Conservation (phyloP, 37 sponge, comb jelly and placozoan species). For the Beroe forskalii region DNA sequence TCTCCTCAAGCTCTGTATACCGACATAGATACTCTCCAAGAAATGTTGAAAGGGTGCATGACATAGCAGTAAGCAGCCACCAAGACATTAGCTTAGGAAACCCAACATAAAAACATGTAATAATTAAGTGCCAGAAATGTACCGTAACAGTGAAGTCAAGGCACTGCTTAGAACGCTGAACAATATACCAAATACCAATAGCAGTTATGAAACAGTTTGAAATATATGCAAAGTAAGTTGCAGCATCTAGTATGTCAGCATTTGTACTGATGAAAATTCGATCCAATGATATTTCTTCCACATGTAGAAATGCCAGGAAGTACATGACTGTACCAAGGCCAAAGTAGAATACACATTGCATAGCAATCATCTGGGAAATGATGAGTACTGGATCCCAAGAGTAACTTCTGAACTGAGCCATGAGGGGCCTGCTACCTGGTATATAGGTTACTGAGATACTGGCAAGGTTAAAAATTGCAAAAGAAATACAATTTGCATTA, state of each 20-base stretch:
- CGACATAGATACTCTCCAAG: slow-evolving; percentile 51
- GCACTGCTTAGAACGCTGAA: slow-evolving; percentile 59
- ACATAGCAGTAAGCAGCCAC: slow-evolving; percentile 24
- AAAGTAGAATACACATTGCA: slow-evolving; percentile 56
- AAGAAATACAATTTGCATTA: too few species aligned
- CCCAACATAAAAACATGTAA: slow-evolving; percentile 27
- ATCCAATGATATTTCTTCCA: slow-evolving; percentile 50
- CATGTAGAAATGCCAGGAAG: slow-evolving; percentile 12
- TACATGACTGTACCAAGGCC: slow-evolving; percentile 64
- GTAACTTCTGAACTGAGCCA: slow-evolving; percentile 55
- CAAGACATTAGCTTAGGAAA: slow-evolving; percentile 18
- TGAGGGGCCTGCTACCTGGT: too few species aligned
- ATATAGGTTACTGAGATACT: too few species aligned
- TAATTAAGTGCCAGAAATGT: slow-evolving; percentile 57
- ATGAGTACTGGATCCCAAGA: slow-evolving; percentile 51
- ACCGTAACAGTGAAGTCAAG: slow-evolving; percentile 54
- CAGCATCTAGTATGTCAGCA: not conserved
- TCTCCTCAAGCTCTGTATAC: slow-evolving; percentile 50
- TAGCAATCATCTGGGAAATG: slow-evolving; percentile 55
- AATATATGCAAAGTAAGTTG: slow-evolving; percentile 39
- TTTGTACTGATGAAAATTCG: slow-evolving; percentile 63
- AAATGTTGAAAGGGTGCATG: slow-evolving; percentile 26
- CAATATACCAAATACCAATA: slow-evolving; percentile 43
- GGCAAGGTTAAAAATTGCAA: too few species aligned
- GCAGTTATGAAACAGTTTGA: slow-evolving; percentile 64